A percentile compares a stretch with the other conserved stretches of the same genome.
Conservation (phyloP, 2,797 vertebrate genomes). For the Adrianichthys oophorus region DNA sequence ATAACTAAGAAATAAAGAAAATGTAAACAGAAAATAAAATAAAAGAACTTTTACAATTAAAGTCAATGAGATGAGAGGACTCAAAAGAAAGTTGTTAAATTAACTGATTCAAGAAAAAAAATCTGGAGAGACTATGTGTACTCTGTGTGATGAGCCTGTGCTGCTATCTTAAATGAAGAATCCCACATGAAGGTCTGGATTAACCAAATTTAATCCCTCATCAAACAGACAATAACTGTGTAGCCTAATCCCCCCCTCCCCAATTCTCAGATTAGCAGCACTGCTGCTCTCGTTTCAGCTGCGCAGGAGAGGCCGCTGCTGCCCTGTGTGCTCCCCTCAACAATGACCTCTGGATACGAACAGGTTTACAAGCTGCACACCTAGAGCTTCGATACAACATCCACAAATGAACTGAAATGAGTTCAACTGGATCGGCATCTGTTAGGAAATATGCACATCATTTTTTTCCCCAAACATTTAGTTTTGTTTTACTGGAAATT, state of each 20-base stretch:
- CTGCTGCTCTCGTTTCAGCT: conserved; percentile 68
- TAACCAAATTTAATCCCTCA: conserved; percentile 84
- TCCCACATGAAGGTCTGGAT: conserved; percentile 84
- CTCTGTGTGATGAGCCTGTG: conserved; percentile 72
- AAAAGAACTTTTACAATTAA: conserved; percentile 30
- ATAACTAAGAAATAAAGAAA: too few relatives aligned
- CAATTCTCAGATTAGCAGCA: conserved; percentile 77
- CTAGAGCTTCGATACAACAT: conserved; percentile 54
- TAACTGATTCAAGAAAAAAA: conserved; percentile 49
- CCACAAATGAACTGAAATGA: conserved; percentile 53
- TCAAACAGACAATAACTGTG: conserved; percentile 84
- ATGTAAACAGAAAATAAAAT: too few relatives aligned
- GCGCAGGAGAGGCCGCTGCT: conserved; percentile 54
- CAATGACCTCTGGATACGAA: conserved; percentile 77
- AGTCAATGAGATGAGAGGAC: conserved; percentile 27
- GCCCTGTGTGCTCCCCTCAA: conserved; percentile 71
- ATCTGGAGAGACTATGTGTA: conserved; percentile 50
- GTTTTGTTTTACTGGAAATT: too few relatives aligned
- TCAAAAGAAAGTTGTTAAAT: conserved; percentile 34
- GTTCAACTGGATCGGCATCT: conserved; percentile 38
- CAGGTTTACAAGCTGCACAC: conserved; percentile 47
- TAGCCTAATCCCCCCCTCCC: conserved; percentile 73
- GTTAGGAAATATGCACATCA: neutral
- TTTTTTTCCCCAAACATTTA: too few relatives aligned
- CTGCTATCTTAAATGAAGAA: conserved; percentile 82